Evolutionary conservation across 2,888 invertebrate species (phyloP).

Genomic region (Campoplex capitator): DNA sequence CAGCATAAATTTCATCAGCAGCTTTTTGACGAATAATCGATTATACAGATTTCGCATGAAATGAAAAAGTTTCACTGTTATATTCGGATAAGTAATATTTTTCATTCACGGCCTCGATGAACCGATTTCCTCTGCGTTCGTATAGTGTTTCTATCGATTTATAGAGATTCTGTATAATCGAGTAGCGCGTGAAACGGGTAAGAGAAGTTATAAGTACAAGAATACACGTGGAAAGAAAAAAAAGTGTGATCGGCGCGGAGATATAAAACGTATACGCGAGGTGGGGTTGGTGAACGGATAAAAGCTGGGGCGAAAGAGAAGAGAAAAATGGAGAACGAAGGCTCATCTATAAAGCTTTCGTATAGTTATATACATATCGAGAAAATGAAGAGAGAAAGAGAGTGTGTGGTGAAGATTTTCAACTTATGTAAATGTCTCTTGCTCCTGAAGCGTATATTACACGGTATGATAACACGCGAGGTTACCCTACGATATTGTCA

Average conservation of each 20-base stretch:
- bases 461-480: conserved; percentile 35
- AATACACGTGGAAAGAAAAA: conserved; percentile 20
- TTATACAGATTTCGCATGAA: background rate
- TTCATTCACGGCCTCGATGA: background rate
- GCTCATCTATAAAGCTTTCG: conserved; percentile 24
- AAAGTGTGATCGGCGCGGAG: conserved; percentile 49
- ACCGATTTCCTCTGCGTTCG: background rate
- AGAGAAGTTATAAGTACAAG: conserved; percentile 6
- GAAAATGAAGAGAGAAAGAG: conserved; percentile 8
- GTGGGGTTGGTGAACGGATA: conserved; percentile 19
- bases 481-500: conserved; percentile 56
- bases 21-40: background rate
- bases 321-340: conserved; percentile 40
- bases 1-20: background rate
- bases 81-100: background rate
- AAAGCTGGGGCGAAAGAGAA: conserved; percentile 48
- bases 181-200: conserved; percentile 20
- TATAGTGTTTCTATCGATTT: conserved; percentile 10
- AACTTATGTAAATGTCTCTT: conserved; percentile 65
- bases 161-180: conserved; percentile 39
- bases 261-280: conserved; percentile 32
- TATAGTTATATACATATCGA: conserved; percentile 21
- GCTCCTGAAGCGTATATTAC: conserved; percentile 30
- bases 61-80: background rate
- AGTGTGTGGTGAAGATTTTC: conserved; percentile 16